Percentiles rank a stretch among this genome's conserved stretches.
Evolutionary conservation across 2,888 invertebrate genomes (phyloP).

Genomic region (Stenchaetothrips biformis): DNA sequence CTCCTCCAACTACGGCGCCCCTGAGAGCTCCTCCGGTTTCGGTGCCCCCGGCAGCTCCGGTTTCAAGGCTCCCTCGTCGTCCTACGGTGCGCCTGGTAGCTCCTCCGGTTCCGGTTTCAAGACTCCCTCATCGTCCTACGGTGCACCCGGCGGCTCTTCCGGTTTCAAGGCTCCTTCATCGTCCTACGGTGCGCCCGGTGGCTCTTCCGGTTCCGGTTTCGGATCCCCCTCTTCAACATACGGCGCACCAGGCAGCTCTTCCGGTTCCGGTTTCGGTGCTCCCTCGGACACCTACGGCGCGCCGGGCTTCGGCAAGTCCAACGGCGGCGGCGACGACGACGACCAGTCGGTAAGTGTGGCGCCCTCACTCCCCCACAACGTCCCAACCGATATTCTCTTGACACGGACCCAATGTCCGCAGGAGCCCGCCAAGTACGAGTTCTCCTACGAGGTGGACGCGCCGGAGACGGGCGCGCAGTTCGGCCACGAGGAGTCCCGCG

Average conservation of each 20-base stretch:
- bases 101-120: background rate
- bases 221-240: background rate
- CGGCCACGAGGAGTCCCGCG: conserved; percentile 77
- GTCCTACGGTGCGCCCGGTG: background rate
- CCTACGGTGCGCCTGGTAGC: background rate
- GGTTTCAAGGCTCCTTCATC: background rate
- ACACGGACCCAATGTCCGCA: conserved; percentile 41
- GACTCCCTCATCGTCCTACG: background rate
- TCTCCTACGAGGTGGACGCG: conserved; percentile 57
- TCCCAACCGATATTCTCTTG: background rate
- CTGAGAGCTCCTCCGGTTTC: background rate
- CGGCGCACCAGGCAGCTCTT: background rate
- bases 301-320: background rate
- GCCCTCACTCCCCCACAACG: background rate
- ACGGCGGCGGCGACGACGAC: background rate
- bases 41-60: background rate
- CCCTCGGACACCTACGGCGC: conserved; percentile 7
- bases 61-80: background rate
- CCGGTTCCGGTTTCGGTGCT: background rate
- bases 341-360: background rate
- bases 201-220: background rate
- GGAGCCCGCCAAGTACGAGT: conserved; percentile 76
- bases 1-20: background rate
- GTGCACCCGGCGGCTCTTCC: background rate
- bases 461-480: conserved; percentile 72